Evolutionary conservation across 2,797 vertebrate genomes (phyloP), one percentile per base, ranked within the genome.

Genomic region (Rhinophrynus dorsalis): DNA sequence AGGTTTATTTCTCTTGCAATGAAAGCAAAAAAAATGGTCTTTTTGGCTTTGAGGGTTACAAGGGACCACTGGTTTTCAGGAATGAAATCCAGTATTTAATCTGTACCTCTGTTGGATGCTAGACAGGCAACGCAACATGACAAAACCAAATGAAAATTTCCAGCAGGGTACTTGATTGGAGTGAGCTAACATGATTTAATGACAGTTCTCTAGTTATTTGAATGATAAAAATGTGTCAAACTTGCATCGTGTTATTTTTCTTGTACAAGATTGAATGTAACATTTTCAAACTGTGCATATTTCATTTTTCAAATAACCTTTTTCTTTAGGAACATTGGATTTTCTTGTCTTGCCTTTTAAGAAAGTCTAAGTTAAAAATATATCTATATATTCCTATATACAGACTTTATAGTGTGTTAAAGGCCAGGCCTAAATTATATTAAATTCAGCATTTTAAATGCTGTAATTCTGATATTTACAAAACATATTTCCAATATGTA

Each of bases 61-160:
- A 66, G 69, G 55, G 69, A 73, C 69, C 48, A 66, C 55, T 73
- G 69, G 55, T 73, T 73, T 73, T 73, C 55, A 67, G 69, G 62
- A 67, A 73, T 66, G 35, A 73, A 66, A 67, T 73, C 69, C 69
- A 73, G 62, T 73, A 73, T 73, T 73, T 73, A 73, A 73, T 73
- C 69, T 73, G 55, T 73, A 66, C 69, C 69, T 66, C 69, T 59
- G 69, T 54, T 73, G 69, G 69, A 60, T 73, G 62, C 69, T 59
- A 73, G 61, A 37, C 62, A 73, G 69, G 54, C 61, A 73, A 65
- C 62, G 35, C 62, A 73, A 73, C 69, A 73, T 60, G 69, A 73
- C 69, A 73, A 66, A 73, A 73, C 62, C 47, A 73, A 66, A 73
- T 73, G 62, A 73, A 73, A 66, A 54, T 66, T 66, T 73, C 69